These are phyloP conservation scores for Lepus americanus DNA, from an alignment of 2,113 vertebrate species.

Conservation along the genomic window DNA sequence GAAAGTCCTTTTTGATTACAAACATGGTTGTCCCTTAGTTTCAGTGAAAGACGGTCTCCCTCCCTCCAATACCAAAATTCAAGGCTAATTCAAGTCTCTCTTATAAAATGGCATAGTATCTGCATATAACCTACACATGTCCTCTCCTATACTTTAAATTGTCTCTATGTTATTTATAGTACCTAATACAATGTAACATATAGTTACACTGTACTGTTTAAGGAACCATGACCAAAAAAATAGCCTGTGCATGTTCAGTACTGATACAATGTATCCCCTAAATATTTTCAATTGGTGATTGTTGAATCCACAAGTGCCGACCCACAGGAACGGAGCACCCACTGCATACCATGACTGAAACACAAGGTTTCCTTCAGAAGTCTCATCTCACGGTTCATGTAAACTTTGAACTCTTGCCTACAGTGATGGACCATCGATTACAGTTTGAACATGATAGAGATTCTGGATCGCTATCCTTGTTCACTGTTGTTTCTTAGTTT, in stretches of 20 bases:
- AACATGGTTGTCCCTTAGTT: background rate
- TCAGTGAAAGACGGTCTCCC: background rate
- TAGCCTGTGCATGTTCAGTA: background rate
- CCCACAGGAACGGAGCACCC: background rate
- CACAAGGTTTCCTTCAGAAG: conserved; percentile 47
- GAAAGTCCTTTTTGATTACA: conserved; percentile 47
- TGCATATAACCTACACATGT: background rate
- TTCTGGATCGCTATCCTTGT: background rate
- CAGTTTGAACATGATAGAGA: background rate
- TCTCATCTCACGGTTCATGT: background rate
- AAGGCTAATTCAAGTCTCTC: background rate
- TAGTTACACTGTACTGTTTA: background rate
- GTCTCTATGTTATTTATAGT: background rate
- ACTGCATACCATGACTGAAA: background rate
- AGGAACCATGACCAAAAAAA: background rate
- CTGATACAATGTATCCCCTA: background rate
- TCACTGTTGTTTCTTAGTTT: background rate
- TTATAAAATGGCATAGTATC: background rate
- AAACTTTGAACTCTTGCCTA: conserved; percentile 51
- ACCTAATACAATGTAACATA: conserved; percentile 5
- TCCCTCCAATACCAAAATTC: background rate
- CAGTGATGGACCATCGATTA: conserved; percentile 26
- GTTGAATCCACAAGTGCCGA: background rate
- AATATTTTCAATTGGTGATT: background rate
- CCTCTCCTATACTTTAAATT: background rate